phyloP scores from a whole-genome alignment of 2,113 vertebrate species.

The Tretioscincus oriximinensis region DNA sequence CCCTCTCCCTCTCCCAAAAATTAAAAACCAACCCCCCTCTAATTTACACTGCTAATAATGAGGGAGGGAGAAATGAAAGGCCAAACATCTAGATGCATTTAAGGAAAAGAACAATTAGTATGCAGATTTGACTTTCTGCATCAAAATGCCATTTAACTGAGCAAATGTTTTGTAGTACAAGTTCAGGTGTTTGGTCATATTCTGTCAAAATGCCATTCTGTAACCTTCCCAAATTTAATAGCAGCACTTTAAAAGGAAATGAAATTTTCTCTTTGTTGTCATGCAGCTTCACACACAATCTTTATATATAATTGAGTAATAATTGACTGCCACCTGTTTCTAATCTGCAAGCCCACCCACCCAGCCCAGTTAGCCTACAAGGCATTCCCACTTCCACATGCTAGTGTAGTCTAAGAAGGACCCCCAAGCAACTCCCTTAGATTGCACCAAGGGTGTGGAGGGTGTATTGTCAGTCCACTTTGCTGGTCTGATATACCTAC shows the following conservation, averaged over 20 bases:
- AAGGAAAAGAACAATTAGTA: conserved; percentile 81
- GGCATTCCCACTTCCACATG: no score
- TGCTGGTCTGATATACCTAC: no score
- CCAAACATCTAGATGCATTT: conserved; percentile 76
- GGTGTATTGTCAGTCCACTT: no score
- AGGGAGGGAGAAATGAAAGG: conserved; percentile 57
- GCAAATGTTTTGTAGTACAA: conserved; percentile 71
- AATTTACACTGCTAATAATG: conserved; percentile 71
- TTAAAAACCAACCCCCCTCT: conserved; percentile 39
- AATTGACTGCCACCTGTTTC: background rate
- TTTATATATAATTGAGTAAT: background rate
- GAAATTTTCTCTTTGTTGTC: conserved; percentile 58
- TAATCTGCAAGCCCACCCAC: no score
- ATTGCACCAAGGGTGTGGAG: no score
- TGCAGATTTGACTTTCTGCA: conserved; percentile 74
- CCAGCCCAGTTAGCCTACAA: no score
- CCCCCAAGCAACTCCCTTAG: no score
- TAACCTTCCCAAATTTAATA: conserved; percentile 65
- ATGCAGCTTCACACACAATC: background rate
- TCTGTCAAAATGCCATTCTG: conserved; percentile 79
- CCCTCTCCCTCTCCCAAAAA: conserved; percentile 60
- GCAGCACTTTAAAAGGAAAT: conserved; percentile 70
- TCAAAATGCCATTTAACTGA: conserved; percentile 80
- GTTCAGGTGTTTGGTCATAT: conserved; percentile 75
- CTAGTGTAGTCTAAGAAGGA: no score